These are phyloP conservation scores for Taurulus bubalis DNA, from an alignment of 2,113 vertebrate species.

Conservation along the genomic window DNA sequence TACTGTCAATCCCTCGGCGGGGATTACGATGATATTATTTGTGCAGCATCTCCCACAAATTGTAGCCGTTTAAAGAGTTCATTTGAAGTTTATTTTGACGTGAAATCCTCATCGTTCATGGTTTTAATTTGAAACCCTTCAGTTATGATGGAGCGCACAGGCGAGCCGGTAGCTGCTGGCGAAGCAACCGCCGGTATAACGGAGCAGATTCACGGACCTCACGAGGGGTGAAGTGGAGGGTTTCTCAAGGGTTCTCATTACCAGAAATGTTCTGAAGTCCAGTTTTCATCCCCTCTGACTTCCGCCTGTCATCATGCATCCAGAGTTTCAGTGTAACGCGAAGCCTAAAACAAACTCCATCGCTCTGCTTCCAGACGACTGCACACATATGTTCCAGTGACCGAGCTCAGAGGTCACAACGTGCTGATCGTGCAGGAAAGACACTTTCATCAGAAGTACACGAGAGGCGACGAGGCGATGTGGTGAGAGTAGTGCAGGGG, in stretches of 20 bases:
- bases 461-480: background rate
- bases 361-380: conserved; percentile 6
- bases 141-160: background rate
- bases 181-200: no score
- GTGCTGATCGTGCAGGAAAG: background rate
- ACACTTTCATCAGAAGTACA: background rate
- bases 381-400: conserved; percentile 33
- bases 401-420: conserved; percentile 7
- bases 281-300: conserved; percentile 49
- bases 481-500: background rate
- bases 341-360: conserved; percentile 41
- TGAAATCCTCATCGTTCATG: conserved; percentile 4
- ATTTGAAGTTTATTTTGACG: background rate
- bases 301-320: conserved; percentile 39
- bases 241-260: conserved; percentile 61
- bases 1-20: conserved; percentile 56
- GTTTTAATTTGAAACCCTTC: conserved; percentile 25
- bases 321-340: conserved; percentile 15
- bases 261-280: conserved; percentile 48
- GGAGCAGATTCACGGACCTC: conserved; percentile 23
- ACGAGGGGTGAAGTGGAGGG: conserved; percentile 39
- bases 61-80: conserved; percentile 6
- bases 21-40: conserved; percentile 42
- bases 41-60: conserved; percentile 12
- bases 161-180: background rate